Percentiles rank a stretch among this genome's conserved stretches.
Conservation (phyloP, 2,797 vertebrate species). For the Mionectes olivaceus region DNA sequence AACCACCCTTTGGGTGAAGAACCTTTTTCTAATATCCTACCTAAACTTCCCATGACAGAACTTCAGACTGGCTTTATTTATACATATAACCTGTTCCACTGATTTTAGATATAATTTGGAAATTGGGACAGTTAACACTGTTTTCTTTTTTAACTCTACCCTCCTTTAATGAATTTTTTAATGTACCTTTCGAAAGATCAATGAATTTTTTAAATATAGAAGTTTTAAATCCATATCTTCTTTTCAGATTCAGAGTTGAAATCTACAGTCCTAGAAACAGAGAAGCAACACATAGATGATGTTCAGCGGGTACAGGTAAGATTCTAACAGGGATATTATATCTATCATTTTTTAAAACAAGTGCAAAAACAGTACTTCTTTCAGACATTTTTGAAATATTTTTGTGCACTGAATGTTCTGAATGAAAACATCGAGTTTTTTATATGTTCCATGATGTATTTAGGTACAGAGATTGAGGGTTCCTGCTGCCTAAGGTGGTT, state of each 20-base stretch:
- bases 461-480: not conserved
- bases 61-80: not conserved
- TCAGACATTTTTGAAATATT: not conserved
- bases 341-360: not conserved
- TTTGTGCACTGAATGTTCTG: not conserved
- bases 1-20: not conserved
- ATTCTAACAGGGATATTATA: not conserved
- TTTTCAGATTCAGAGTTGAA: conserved; percentile 79
- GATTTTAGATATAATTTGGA: not conserved
- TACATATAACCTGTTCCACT: not conserved
- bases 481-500: not conserved
- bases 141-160: not conserved
- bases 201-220: not conserved
- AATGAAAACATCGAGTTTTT: not conserved
- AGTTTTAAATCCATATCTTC: conserved; percentile 23
- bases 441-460: not conserved
- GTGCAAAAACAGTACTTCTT: not conserved
- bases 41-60: not conserved
- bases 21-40: not conserved
- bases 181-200: not conserved
- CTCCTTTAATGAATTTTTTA: not conserved
- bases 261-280: conserved; percentile 69
- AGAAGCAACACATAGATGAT: conserved; percentile 72
- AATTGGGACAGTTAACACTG: not conserved
- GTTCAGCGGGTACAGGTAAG: conserved; percentile 80